Conservation (phyloP, 2,797 vertebrate species). For the Notamacropus eugenii region DNA sequence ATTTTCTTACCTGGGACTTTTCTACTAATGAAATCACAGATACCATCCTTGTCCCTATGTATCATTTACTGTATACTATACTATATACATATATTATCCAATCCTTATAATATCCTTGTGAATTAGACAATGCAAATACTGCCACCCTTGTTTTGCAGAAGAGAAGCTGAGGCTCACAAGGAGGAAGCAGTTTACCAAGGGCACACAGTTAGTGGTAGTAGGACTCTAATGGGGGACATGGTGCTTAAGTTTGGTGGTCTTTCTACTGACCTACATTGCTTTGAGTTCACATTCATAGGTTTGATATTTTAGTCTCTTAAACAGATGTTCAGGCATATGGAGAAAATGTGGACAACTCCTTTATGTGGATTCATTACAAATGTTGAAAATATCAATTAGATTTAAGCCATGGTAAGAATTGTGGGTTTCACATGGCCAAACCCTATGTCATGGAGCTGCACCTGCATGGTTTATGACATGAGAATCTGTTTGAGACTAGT, state of each 20-base stretch:
- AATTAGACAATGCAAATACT: neutral
- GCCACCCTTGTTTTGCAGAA: neutral
- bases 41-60: neutral
- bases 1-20: neutral
- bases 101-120: neutral
- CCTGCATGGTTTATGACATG: constrained; percentile 71
- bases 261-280: constrained; percentile 53
- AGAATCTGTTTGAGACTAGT: constrained; percentile 31
- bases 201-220: neutral
- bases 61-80: neutral
- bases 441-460: constrained; percentile 53
- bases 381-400: constrained; percentile 59
- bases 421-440: constrained; percentile 32
- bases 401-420: constrained; percentile 46
- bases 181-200: neutral
- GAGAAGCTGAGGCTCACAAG: neutral
- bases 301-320: constrained; percentile 7
- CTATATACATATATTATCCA: neutral
- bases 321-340: constrained; percentile 75
- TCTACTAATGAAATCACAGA: neutral
- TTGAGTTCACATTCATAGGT: neutral
- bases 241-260: constrained; percentile 16
- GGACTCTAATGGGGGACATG: constrained; percentile 42
- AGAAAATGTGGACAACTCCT: constrained; percentile 57
- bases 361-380: constrained; percentile 68